Evolutionary conservation across 2,113 vertebrate genomes (phyloP), one percentile per base, ranked within the genome.

Genomic region (Antigone vipio): DNA sequence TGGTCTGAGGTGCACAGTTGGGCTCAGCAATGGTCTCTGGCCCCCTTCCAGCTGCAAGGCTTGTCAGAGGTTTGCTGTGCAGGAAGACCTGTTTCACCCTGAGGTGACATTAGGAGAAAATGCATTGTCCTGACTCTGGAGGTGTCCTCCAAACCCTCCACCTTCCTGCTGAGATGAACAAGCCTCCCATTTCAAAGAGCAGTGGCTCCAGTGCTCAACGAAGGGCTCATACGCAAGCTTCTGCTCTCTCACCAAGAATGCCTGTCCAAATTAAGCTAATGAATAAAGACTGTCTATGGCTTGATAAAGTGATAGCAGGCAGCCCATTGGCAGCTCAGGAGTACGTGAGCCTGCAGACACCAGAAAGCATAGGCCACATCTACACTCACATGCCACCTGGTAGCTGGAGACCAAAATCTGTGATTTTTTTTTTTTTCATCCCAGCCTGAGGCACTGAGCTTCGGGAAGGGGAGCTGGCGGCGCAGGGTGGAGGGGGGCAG

Each of bases 381-480:
- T 21, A 21, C 10, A 11, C 32, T 80, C n/a, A 11, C 0, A 2
- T 19, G 34, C 67, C 45, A 58, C 21, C 22, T 59, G 29, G 15
- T 47, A 81, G 50, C 38, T 76, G 53, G 67, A 71, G 22, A 63
- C 7, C 2, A 1, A 88, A 93, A 84, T 16, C 24, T 24, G 18
- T 56, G 45, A 13, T 15, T 35, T 42, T 42, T 38, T 38, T 38
- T 38, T 38, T 38, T 60, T 63, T 69, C 45, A 67, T 7, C 20
- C 50, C 16, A 15, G 17, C 16, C 42, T 80, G 32, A 71, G 68
- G 52, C 3, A 1, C 47, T 52, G 68, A 58, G 55, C 38, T 86
- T 63, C 63, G 86, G 42, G 59, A 60, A 0, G 0, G 68, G 30
- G 42, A 88, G 15, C 22, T 1, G 7, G n/a, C 0, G 3, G 29